Percentiles rank a stretch among this genome's conserved stretches.
These are phyloP conservation scores for Platalea minor DNA, from an alignment of 2,797 vertebrate genomes.

Conservation along the genomic window DNA sequence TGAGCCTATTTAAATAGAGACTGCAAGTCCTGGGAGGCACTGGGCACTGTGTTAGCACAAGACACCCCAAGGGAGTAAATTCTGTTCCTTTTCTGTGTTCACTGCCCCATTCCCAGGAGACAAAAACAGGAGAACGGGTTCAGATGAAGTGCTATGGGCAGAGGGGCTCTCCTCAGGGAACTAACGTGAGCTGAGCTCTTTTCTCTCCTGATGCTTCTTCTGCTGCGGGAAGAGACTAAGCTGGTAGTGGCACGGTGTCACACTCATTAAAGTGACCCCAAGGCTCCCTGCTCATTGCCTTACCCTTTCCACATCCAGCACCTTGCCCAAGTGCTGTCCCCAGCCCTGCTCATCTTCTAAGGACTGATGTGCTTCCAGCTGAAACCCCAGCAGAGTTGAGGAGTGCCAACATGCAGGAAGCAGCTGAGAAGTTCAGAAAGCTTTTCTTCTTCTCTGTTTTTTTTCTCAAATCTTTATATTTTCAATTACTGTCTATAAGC, in stretches of 20 bases:
- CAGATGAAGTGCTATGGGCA: neutral
- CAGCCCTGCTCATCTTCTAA: neutral
- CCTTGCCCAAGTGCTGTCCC: neutral
- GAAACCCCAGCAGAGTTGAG: neutral
- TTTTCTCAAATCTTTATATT: neutral
- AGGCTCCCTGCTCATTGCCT: neutral
- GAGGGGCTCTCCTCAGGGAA: neutral
- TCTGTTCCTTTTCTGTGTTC: neutral
- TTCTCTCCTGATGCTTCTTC: neutral
- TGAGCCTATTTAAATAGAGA: neutral
- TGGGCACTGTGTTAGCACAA: neutral
- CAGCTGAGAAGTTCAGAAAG: neutral
- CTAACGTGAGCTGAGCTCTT: neutral
- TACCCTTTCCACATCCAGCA: rapidly evolving
- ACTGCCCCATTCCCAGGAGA: neutral
- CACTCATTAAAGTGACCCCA: rapidly evolving
- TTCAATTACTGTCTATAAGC: neutral
- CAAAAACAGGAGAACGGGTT: neutral
- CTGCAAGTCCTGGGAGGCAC: neutral
- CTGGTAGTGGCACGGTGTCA: neutral
- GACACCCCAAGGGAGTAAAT: neutral
- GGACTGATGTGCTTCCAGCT: neutral
- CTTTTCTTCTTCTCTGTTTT: neutral
- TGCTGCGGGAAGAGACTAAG: neutral
- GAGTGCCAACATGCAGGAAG: neutral